A percentile compares a stretch with the other conserved stretches of the same genome.
phyloP scores from a whole-genome alignment of 2,797 vertebrate genomes.

The Xyrichtys novacula region DNA sequence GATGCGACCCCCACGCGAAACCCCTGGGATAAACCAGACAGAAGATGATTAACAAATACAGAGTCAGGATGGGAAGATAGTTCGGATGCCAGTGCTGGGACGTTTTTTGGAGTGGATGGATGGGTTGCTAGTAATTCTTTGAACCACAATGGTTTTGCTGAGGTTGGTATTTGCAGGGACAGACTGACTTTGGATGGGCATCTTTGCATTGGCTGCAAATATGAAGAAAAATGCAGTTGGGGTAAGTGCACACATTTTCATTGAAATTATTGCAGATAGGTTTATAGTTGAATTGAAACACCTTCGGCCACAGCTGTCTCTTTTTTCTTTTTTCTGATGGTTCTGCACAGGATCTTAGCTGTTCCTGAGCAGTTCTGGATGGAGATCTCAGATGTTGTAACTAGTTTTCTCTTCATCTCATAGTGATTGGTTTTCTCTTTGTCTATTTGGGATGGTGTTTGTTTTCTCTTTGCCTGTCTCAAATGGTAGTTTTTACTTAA shows the following conservation, averaged over 20 bases:
- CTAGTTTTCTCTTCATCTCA: no score
- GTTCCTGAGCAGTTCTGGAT: no score
- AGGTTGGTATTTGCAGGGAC: no score
- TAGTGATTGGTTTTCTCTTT: no score
- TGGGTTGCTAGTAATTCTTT: background rate
- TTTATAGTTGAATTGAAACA: background rate
- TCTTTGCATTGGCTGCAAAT: background rate
- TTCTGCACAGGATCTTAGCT: no score
- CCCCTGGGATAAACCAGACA: background rate
- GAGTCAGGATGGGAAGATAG: background rate
- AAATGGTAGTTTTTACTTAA: no score
- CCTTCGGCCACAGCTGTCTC: background rate
- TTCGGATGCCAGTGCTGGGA: background rate
- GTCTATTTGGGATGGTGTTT: no score
- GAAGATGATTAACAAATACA: no score
- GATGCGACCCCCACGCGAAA: background rate
- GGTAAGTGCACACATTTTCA: background rate
- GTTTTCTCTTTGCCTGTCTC: no score
- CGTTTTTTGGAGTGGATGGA: background rate
- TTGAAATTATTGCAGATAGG: background rate
- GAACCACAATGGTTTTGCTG: background rate
- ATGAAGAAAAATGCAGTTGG: background rate
- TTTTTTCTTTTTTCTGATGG: no score
- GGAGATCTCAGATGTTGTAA: no score
- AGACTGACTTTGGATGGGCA: background rate